These are phyloP conservation scores for Ailurus styani DNA, from an alignment of 2,113 vertebrate species.

Conservation along the genomic window DNA sequence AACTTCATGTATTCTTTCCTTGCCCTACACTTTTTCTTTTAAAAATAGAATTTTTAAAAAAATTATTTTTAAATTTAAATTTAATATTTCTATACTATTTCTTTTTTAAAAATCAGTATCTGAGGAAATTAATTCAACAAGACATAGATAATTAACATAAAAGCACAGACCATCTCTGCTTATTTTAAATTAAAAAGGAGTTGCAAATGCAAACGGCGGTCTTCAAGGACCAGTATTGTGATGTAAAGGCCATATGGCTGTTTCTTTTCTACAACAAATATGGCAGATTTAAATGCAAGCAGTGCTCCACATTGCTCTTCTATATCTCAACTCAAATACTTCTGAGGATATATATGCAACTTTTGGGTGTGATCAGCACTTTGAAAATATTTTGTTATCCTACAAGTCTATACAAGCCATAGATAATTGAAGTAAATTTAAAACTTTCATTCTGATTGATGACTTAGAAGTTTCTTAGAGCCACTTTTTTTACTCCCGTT, in stretches of 20 bases:
- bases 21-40: neutral
- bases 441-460: conserved; percentile 23
- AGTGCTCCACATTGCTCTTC: neutral
- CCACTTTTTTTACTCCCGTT: neutral
- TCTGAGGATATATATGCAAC: neutral
- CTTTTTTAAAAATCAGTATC: neutral
- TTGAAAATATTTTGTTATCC: conserved; percentile 28
- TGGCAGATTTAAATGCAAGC: neutral
- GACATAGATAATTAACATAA: neutral
- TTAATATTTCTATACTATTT: too few species aligned
- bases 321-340: neutral
- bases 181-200: neutral
- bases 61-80: too few species aligned
- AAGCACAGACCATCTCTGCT: neutral
- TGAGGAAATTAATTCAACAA: neutral
- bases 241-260: neutral
- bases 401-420: neutral
- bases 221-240: neutral
- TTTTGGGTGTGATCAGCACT: neutral
- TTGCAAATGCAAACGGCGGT: neutral
- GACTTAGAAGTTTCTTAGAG: neutral
- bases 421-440: conserved; percentile 14
- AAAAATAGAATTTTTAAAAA: neutral
- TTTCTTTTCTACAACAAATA: neutral
- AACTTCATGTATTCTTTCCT: neutral